A percentile compares a stretch with the other conserved stretches of the same genome.
These are phyloP conservation scores for Sphaeramia orbicularis DNA, from an alignment of 2,797 vertebrate genomes.

Conservation along the genomic window DNA sequence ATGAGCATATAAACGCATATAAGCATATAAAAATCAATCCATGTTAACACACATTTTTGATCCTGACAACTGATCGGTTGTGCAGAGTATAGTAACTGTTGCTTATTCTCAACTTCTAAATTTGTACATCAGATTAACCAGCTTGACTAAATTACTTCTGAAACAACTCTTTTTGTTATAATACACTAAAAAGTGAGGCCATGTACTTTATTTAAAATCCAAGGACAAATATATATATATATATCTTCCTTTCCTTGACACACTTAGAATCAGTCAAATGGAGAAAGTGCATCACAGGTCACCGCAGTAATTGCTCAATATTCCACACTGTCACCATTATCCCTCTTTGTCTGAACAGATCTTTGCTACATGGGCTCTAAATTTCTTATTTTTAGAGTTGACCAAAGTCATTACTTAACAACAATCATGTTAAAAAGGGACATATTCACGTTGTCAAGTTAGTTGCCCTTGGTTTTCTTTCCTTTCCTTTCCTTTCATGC, in stretches of 20 bases:
- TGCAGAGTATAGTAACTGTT: background rate
- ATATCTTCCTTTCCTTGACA: conserved; percentile 13
- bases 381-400: conserved; percentile 32
- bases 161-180: background rate
- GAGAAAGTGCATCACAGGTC: conserved; percentile 29
- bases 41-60: too few relatives aligned
- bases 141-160: background rate
- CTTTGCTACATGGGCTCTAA: conserved; percentile 11
- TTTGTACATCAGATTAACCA: too few relatives aligned
- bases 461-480: background rate
- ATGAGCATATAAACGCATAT: too few relatives aligned
- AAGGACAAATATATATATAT: conserved; percentile 1
- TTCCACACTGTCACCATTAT: conserved; percentile 26
- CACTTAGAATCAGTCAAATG: conserved; percentile 5
- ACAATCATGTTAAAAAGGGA: conserved; percentile 11
- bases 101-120: background rate
- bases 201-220: background rate
- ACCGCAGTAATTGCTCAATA: conserved; percentile 44
- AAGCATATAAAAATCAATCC: too few relatives aligned
- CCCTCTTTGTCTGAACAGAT: conserved; percentile 24
- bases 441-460: conserved; percentile 3
- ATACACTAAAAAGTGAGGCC: background rate
- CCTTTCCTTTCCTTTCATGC: background rate
- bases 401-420: background rate
- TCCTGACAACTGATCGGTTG: background rate